Conservation (phyloP, 1,140 invertebrate genomes). For the Gryon sp. region DNA sequence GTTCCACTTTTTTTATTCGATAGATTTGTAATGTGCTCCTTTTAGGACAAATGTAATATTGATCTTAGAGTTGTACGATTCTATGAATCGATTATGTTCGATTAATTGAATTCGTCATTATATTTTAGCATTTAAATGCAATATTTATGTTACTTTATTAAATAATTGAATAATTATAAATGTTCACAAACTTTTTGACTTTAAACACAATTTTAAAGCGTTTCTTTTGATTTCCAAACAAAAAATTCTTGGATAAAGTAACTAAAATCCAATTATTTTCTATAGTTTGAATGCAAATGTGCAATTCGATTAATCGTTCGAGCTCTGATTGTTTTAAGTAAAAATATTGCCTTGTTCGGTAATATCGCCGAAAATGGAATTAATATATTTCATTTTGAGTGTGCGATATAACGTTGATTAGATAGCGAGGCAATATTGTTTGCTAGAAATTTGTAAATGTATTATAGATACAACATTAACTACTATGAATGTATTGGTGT, state of each 20-base stretch:
- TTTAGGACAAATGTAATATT: slow-evolving; percentile 16
- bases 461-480: slow-evolving; percentile 12
- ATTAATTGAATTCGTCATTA: slow-evolving; percentile 35
- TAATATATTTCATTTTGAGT: slow-evolving; percentile 14
- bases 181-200: background rate
- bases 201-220: too few species aligned
- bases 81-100: slow-evolving; percentile 44
- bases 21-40: slow-evolving; percentile 7
- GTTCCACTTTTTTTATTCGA: slow-evolving; percentile 20
- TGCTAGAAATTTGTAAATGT: slow-evolving; percentile 44
- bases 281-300: slow-evolving; percentile 11
- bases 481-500: slow-evolving; percentile 14
- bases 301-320: slow-evolving; percentile 47
- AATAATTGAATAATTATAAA: background rate
- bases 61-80: slow-evolving; percentile 32
- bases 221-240: too few species aligned
- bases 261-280: too few species aligned
- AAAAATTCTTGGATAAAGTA: too few species aligned
- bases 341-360: slow-evolving; percentile 19
- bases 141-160: too few species aligned
- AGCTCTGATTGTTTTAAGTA: slow-evolving; percentile 30
- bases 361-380: slow-evolving; percentile 10
- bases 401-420: background rate
- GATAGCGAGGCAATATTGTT: slow-evolving; percentile 24
- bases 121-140: background rate